Evolutionary conservation across 2,113 vertebrate species (phyloP), one percentile per base, ranked within the genome.

Genomic region (cattle (Bos taurus)): DNA sequence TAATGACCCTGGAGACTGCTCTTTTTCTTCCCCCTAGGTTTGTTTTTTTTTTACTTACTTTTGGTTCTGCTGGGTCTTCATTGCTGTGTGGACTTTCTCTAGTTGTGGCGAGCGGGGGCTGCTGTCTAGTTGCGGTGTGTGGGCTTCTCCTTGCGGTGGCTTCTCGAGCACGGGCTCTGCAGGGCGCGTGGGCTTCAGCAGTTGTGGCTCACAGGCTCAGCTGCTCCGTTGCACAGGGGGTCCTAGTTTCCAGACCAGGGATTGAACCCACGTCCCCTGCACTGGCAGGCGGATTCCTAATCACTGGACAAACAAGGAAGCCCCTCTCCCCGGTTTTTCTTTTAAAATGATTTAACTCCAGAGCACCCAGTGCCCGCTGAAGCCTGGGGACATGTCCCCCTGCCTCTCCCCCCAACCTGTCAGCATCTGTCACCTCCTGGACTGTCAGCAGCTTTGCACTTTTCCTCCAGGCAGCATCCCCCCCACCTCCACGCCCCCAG

Each of bases 81-180:
- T 13, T 26, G 36, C 71, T 43, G 21, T 6, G 40, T 43, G 71
- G 71, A 77, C 40, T 43, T 26, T 77, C 12, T 77, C 40, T 7
- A 26, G 36, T 25, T 25, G 71, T 77, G 71, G 36, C 0, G 10
- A 12, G 67, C 1, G 5, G 67, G 67, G n/a, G n/a, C 64, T 36
- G 2, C 64, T 36, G 4, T 36, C n/a, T 21, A 12, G 17, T 21
- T 36, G n/a, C 1, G 4, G 17, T 21, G 4, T 0, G 2, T 33
- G 64, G n/a, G 67, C 19, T 40, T 12, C n/a, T 40, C 21, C 3
- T 12, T 40, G 67, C 10, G 2, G 10, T 12, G 67, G 67, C 67
- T 6, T 71, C n/a, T 71, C n/a, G 64, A 36, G n/a, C n/a, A 21
- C 0, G 9, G n/a, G 19, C 64, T 36, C n/a, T 71, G 19, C 64